Conservation (phyloP, 2,797 vertebrate species). For the Myotis planiceps region DNA sequence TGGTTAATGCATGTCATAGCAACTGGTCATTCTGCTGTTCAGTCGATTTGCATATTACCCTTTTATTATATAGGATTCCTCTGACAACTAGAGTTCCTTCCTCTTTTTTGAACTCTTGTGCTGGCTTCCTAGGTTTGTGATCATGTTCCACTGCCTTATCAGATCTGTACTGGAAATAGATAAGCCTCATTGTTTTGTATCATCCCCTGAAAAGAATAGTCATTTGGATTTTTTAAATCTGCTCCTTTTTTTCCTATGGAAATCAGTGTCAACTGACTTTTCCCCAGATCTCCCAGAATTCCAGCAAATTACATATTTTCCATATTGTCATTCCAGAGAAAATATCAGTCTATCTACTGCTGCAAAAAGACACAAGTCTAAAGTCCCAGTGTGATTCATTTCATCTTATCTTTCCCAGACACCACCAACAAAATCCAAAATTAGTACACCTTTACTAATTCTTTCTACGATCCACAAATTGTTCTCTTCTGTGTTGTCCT, state of each 20-base stretch:
- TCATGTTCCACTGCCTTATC: not conserved
- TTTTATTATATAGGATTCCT: too few species aligned
- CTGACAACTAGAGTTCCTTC: too few species aligned
- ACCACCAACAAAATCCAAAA: not conserved
- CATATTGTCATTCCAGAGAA: not conserved
- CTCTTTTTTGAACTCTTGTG: not conserved
- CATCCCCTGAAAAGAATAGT: not conserved
- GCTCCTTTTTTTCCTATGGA: not conserved
- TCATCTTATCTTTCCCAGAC: not conserved
- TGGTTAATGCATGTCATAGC: too few species aligned
- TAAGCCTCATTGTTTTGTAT: not conserved
- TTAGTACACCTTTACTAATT: not conserved
- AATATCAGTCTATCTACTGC: not conserved
- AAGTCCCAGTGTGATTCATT: not conserved
- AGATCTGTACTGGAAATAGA: too few species aligned
- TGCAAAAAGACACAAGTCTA: not conserved
- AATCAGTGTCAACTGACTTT: not conserved
- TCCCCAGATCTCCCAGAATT: not conserved
- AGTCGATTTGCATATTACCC: too few species aligned
- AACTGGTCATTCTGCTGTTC: too few species aligned
- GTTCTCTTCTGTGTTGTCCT: not conserved
- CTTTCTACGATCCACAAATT: not conserved
- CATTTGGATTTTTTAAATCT: not conserved
- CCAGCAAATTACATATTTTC: not conserved
- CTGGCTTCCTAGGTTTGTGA: too few species aligned